Conservation (phyloP, 2,797 vertebrate species). For the Chelon labrosus region DNA sequence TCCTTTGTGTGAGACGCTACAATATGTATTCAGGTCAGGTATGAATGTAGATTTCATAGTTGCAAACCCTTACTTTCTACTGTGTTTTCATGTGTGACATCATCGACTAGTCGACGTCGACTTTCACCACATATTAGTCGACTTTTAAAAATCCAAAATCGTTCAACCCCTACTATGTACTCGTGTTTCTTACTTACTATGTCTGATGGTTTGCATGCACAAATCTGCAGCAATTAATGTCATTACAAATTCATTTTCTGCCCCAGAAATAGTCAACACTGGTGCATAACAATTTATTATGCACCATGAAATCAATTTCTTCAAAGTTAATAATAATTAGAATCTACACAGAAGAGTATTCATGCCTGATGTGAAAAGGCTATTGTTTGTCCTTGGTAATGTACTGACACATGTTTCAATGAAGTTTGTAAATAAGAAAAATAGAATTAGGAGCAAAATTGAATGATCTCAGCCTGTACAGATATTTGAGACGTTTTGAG, state of each 20-base stretch:
- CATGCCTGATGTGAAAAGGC: constrained; percentile 1
- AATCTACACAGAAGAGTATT: constrained; percentile 1
- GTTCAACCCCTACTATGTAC: background rate
- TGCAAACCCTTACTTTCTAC: no score
- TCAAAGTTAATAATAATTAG: constrained; percentile 30
- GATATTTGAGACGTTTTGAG: background rate
- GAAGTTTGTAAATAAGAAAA: constrained; percentile 4
- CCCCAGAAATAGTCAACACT: constrained; percentile 1
- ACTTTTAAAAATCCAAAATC: no score
- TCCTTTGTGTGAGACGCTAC: no score
- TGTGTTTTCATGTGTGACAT: no score
- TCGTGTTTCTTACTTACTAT: background rate
- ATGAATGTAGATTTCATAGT: no score
- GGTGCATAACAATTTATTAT: background rate
- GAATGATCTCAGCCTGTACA: background rate
- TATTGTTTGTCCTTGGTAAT: constrained; percentile 13
- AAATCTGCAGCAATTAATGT: constrained; percentile 33
- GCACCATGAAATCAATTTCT: constrained; percentile 34
- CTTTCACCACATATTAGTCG: no score
- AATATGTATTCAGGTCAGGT: no score
- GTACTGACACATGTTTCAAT: background rate
- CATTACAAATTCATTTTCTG: constrained; percentile 35
- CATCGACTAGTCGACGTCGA: no score
- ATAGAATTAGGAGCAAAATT: background rate
- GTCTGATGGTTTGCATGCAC: background rate